Evolutionary conservation across 2,113 vertebrate genomes (phyloP).

Genomic region (Cyanoramphus novaezelandiae): DNA sequence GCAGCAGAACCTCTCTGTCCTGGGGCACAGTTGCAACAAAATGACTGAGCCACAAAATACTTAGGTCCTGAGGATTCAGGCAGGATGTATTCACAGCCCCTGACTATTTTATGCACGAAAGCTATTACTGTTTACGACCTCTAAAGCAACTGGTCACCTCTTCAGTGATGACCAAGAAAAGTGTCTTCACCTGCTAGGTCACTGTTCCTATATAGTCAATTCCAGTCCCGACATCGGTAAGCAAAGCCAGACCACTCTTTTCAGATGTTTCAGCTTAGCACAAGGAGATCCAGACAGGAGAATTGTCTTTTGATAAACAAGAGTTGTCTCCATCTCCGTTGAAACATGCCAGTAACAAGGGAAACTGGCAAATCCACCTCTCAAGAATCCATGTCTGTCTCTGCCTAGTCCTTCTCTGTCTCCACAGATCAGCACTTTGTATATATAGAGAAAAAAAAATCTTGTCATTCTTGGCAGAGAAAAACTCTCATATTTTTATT

Average conservation of each 20-base stretch:
- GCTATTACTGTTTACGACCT: background rate
- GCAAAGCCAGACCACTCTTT: background rate
- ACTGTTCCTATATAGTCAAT: background rate
- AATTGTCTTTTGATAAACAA: background rate
- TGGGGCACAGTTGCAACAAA: background rate
- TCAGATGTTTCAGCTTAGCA: background rate
- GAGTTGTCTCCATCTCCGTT: background rate
- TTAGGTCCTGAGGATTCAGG: background rate
- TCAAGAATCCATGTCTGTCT: background rate
- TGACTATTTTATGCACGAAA: background rate
- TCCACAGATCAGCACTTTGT: background rate
- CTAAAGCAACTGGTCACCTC: background rate
- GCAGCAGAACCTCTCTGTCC: background rate
- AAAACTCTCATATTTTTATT: constrained; percentile 17
- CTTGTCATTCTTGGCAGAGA: constrained; percentile 6
- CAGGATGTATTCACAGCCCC: background rate
- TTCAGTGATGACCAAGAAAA: background rate
- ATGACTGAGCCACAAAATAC: background rate
- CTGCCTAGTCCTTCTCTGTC: background rate
- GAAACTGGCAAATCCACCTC: background rate
- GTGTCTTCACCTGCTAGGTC: background rate
- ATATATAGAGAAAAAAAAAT: background rate
- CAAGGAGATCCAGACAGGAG: background rate
- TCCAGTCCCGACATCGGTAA: background rate
- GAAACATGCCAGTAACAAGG: background rate